Base-by-base conservation (phyloP, 1,140 invertebrate species). In the Popillia japonica region DNA sequence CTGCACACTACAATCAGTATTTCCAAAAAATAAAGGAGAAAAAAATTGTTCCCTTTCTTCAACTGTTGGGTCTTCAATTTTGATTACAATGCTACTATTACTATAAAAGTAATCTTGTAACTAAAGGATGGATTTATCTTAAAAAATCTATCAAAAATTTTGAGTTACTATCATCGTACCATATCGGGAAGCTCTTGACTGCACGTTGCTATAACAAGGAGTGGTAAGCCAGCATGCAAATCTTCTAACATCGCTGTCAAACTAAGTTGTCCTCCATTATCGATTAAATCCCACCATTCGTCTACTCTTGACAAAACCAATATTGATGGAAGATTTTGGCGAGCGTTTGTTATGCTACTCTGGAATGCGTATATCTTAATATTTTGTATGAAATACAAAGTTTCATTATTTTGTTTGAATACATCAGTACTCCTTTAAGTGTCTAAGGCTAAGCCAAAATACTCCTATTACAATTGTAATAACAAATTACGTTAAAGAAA, bases 41-140 rank as follows among this genome's bases (percentile, higher is more conserved):
- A 92, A 92, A 81, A 89, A 92, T 20, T 86, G 82, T 80, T 87
- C 83, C 77, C 90, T 84, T 80, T 91, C 89, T 68, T 88, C 85
- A 41, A 83, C 79, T 40, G 79, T 87, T 6, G 91, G 86, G 80
- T 85, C 80, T 59, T 84, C 81, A 22, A 87, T 82, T 72, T 79
- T 83, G 23, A 87, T 79, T 7, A 86, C 81, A 40, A 88, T 85
- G 61, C 83, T 86, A n/a, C 83, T 84, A 75, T 84, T 86, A 27
- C 84, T 81, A 48, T 84, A 86, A 77, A 88, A 86, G 75, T 84
- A 84, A 78, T 82, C 79, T 77, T 84, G 81, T 11, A 86, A 75
- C 85, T 85, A 23, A 77, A 81, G 83, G 48, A 74, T 9, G 55
- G 41, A 79, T 22, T 74, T 22, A 79, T 22, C 42, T 22, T 27